Evolutionary conservation across 2,113 vertebrate species (phyloP), one percentile per base, ranked within the genome.

Genomic region (Artemisiospiza belli): DNA sequence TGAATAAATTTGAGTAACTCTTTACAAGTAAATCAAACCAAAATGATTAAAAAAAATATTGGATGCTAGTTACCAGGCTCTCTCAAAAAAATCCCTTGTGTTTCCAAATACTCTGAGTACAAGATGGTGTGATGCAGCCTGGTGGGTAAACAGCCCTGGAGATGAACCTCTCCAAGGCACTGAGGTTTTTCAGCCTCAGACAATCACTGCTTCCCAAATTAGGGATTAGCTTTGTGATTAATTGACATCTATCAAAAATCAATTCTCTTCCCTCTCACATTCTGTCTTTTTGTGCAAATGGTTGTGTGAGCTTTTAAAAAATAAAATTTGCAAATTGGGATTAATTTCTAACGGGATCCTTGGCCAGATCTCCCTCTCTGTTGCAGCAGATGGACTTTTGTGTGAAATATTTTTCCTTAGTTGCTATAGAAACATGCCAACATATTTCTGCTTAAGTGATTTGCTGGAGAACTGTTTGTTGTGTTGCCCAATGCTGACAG

Each of bases 381-480:
- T 97, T 97, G 96, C 94, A 95, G 95, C 98, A 98, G 97, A 98
- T 98, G 98, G 97, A 98, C 97, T 97, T 97, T 90, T 93, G 94
- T 86, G 70, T 98, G 98, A 98, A 98, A 98, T 98, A 98, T 98
- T 98, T 98, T 98, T 97, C 96, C 93, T 61, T 67, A 97, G 98
- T 98, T 98, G 97, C 98, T 97, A 98, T 98, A 97, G 98, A 98
- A 97, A 98, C 96, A 79, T 97, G 97, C 98, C 97, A 97, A 97
- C 97, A 98, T 97, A 98, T 97, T 97, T 97, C 97, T 97, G 97
- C 96, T 87, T 70, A 95, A 97, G 97, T 79, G 95, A 97, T 97
- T 98, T 97, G 97, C 97, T 95, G 96, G 94, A 97, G 98, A 96
- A 96, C 95, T 97, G 96, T 97, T 97, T 98, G 98, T 97, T 97